phyloP scores from a whole-genome alignment of 2,797 vertebrate species.

The Crypturellus tataupa region DNA sequence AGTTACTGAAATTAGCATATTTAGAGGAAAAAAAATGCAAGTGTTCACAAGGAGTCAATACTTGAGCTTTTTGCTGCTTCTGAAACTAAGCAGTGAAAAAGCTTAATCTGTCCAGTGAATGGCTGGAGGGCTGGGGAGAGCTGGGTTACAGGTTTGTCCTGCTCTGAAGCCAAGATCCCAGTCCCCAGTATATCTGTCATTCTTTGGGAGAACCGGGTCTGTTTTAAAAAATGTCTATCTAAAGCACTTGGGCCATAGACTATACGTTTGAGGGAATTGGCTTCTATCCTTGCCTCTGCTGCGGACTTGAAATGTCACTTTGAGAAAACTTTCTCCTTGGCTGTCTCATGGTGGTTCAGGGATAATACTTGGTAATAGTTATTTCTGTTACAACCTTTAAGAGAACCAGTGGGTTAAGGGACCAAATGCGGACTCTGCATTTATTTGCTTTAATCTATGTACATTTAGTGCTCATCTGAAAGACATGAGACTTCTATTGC shows the following conservation, averaged over 20 bases:
- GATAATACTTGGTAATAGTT: neutral
- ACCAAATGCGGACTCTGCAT: neutral
- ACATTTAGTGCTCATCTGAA: neutral
- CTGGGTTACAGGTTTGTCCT: neutral
- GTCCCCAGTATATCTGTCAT: neutral
- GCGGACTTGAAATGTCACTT: neutral
- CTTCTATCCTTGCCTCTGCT: neutral
- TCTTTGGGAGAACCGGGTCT: neutral
- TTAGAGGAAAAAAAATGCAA: neutral
- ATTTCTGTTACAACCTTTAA: neutral
- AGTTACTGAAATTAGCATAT: neutral
- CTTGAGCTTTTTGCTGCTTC: neutral
- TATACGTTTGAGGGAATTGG: neutral
- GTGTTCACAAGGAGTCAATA: neutral
- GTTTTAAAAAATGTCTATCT: neutral
- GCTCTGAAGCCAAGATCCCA: neutral
- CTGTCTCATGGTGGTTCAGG: neutral
- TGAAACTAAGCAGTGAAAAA: neutral
- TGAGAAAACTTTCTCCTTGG: neutral
- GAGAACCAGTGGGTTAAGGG: neutral
- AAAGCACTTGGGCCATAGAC: neutral
- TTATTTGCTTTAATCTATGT: neutral
- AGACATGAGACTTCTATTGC: neutral
- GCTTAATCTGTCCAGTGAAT: rapidly evolving
- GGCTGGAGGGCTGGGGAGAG: neutral